Evolutionary conservation across 2,888 invertebrate species (phyloP), one percentile per base, ranked within the genome.

Genomic region (Bellardia bayeri): DNA sequence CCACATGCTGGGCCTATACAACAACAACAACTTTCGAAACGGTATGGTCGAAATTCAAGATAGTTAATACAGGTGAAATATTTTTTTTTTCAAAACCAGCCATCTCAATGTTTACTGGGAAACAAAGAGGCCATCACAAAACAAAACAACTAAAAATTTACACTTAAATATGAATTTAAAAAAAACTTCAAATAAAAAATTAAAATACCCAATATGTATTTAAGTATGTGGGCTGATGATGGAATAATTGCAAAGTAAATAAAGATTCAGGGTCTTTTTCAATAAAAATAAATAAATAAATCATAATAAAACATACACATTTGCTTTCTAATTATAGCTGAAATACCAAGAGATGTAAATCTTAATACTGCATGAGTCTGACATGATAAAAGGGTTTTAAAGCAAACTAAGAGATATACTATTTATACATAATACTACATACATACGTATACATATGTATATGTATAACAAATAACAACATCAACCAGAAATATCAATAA

Each of bases 221-320:
- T 16, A 33, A 49, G 54, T 51, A 75, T 78, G 76, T 78, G 76
- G 76, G 76, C 40, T 54, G 23, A 42, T 61, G 14, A 40, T 54
- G 23, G 14, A 54, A 58, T 69, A 68, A 68, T 68, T 68, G 58
- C 68, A 68, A 79, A 79, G 14, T 51, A 80, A 69, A 80, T 49
- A 80, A 49, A 71, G n/a, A 66, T 66, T 71, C 69, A 71, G 69
- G 79, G 79, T 42, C 23, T 76, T 78, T 66, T 78, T 16, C 2
- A 33, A 61, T 8, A 14, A 2, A 14, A 6, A 61, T 61, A 42
- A 23, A 23, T 23, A 23, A 23, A 64, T 16, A 16, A 64, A 64
- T 42, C 42, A 64, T 64, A 64, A 37, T 2, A 5, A 40, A 3
- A n/a, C 11, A 33, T 33, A 33, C 7, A 33, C 3, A 61, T 33